Evolutionary conservation across 2,797 vertebrate species (phyloP).

Genomic region (Ptychadena robeensis): DNA sequence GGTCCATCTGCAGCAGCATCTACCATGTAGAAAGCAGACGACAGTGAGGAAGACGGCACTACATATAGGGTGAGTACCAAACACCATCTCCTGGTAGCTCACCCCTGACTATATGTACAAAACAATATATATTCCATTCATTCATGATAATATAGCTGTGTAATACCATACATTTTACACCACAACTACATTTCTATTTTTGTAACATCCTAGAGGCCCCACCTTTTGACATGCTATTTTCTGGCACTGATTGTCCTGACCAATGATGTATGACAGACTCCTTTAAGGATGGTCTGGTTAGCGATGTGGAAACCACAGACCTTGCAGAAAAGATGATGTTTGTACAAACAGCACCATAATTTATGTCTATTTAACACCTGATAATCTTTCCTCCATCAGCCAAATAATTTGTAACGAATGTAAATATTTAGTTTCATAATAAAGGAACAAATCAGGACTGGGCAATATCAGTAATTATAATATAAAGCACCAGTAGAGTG

Average conservation of each 20-base stretch:
- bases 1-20: no score
- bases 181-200: background rate
- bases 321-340: slow-evolving; percentile 29
- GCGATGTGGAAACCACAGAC: slow-evolving; percentile 41
- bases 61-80: no score
- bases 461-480: slow-evolving; percentile 1
- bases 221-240: background rate
- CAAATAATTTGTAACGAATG: background rate
- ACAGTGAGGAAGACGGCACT: no score
- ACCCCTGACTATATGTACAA: background rate
- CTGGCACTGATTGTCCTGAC: slow-evolving; percentile 6
- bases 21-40: no score
- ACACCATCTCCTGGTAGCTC: no score
- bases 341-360: slow-evolving; percentile 19
- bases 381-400: background rate
- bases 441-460: background rate
- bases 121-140: background rate
- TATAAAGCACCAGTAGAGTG: background rate
- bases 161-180: background rate
- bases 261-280: slow-evolving; percentile 42
- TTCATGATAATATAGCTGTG: background rate
- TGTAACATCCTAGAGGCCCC: background rate
- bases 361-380: background rate
- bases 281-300: slow-evolving; percentile 26
- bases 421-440: slow-evolving; percentile 12